A percentile compares a stretch with the other conserved stretches of the same genome.
These are phyloP conservation scores for Trichopria drosophilae DNA, from an alignment of 2,888 invertebrate species.

Conservation along the genomic window DNA sequence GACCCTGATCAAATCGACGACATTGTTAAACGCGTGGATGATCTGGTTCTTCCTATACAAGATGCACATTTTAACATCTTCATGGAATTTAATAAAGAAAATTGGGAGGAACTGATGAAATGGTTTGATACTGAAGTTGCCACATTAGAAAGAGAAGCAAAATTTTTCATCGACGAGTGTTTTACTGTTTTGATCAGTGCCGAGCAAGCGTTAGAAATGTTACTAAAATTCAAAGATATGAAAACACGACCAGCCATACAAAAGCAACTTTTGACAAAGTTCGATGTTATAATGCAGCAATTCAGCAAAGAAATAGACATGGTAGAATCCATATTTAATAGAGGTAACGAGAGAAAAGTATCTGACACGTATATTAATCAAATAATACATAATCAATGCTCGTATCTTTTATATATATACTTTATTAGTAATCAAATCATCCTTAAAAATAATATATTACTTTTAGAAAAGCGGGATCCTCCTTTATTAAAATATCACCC, in stretches of 20 bases:
- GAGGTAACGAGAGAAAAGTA: slow-evolving; percentile 61
- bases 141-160: slow-evolving; percentile 78
- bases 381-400: background rate
- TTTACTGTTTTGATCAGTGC: slow-evolving; percentile 80
- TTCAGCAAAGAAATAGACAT: slow-evolving; percentile 80
- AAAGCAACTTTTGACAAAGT: slow-evolving; percentile 75
- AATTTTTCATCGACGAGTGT: slow-evolving; percentile 81
- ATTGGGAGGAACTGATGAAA: slow-evolving; percentile 83
- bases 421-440: slow-evolving; percentile 1
- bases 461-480: slow-evolving; percentile 67
- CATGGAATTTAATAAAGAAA: slow-evolving; percentile 74
- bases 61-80: slow-evolving; percentile 82
- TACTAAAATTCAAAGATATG: slow-evolving; percentile 78
- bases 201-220: slow-evolving; percentile 77
- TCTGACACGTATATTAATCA: background rate
- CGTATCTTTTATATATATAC: slow-evolving; percentile 5
- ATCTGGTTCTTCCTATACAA: slow-evolving; percentile 73
- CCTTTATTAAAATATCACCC: slow-evolving; percentile 77
- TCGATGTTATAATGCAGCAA: slow-evolving; percentile 81
- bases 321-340: slow-evolving; percentile 71
- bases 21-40: slow-evolving; percentile 78
- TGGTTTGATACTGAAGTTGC: slow-evolving; percentile 76
- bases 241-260: slow-evolving; percentile 76
- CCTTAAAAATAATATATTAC: slow-evolving; percentile 5
- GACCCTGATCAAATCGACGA: slow-evolving; percentile 86